Percentiles rank a stretch among this genome's conserved stretches.
Evolutionary conservation across 2,888 invertebrate genomes (phyloP).

Genomic region (Noctua janthe): DNA sequence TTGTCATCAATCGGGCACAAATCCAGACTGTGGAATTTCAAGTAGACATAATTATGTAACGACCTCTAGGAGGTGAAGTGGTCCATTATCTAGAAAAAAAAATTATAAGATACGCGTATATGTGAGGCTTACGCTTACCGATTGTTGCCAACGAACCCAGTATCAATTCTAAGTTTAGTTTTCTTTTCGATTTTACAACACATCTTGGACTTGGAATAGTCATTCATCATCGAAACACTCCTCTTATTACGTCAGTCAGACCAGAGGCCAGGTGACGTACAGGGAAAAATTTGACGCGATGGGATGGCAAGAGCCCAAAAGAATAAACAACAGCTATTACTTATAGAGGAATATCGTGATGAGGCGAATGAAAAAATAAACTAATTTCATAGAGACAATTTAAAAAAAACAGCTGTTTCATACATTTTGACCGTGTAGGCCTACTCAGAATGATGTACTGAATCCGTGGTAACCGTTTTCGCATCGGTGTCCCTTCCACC

Average conservation of each 20-base stretch:
- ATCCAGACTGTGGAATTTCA: not conserved
- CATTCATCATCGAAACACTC: conserved; percentile 27
- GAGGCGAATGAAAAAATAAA: not conserved
- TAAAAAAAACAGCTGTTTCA: no score
- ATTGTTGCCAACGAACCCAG: not conserved
- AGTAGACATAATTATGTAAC: not conserved
- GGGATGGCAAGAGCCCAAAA: conserved; percentile 46
- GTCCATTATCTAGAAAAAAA: not conserved
- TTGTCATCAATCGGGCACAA: not conserved
- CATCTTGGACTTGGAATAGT: not conserved
- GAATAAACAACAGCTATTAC: conserved; percentile 4
- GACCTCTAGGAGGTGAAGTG: not conserved
- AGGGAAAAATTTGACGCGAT: conserved; percentile 21
- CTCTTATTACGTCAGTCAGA: conserved; percentile 16
- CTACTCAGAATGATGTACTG: no score
- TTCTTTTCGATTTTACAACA: not conserved
- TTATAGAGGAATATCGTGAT: not conserved
- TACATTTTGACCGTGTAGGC: no score
- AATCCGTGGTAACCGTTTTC: no score
- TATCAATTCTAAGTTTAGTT: not conserved
- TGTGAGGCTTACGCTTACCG: not conserved
- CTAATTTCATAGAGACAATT: not conserved
- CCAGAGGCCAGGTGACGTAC: conserved; percentile 24
- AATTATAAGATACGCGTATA: not conserved
- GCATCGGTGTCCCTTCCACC: no score